A percentile compares a stretch with the other conserved stretches of the same genome.
These are phyloP conservation scores for Formicarius rufipectus DNA, from an alignment of 2,113 vertebrate genomes.

Conservation along the genomic window DNA sequence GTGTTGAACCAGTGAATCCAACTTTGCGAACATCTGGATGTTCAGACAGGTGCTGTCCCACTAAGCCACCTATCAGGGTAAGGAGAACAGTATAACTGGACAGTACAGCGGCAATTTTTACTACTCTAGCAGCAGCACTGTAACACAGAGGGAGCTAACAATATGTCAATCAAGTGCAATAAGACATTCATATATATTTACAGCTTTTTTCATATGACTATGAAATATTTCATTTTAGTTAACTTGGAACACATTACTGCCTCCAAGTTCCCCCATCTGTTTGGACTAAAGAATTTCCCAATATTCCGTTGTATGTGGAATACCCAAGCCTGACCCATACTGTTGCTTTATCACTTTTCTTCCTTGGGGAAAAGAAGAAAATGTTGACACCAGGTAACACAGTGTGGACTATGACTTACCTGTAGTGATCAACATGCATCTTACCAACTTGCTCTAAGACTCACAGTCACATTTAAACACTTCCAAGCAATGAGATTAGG, in stretches of 20 bases:
- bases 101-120: not conserved
- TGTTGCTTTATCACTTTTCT: not conserved
- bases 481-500: not conserved
- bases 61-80: slow-evolving; percentile 65
- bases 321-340: not conserved
- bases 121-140: not conserved
- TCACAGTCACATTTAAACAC: not conserved
- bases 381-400: not conserved
- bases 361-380: not conserved
- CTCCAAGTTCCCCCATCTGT: not conserved
- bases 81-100: not conserved
- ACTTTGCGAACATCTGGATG: slow-evolving; percentile 84
- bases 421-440: not conserved
- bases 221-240: not conserved
- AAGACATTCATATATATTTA: not conserved
- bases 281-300: not conserved
- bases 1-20: slow-evolving; percentile 84
- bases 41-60: slow-evolving; percentile 79
- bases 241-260: not conserved
- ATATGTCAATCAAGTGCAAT: not conserved
- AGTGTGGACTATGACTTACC: not conserved
- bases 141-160: not conserved
- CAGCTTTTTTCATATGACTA: not conserved
- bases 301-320: not conserved
- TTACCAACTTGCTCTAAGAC: not conserved